A percentile compares a stretch with the other conserved stretches of the same genome.
phyloP scores from a whole-genome alignment of 1,140 invertebrate genomes.

The Halesus radiatus region DNA sequence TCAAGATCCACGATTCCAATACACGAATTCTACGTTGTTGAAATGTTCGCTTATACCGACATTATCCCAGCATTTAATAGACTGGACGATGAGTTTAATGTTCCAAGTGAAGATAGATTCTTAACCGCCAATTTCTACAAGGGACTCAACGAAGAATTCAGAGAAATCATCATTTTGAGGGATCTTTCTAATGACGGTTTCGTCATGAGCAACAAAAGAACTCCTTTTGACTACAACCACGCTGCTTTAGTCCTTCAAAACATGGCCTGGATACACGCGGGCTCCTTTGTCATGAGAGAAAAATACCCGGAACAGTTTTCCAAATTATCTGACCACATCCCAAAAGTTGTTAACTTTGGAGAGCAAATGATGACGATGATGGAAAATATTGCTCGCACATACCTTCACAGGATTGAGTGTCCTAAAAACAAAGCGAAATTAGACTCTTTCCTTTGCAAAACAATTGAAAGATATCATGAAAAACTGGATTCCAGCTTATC shows the following conservation, averaged over 20 bases:
- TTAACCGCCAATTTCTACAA: constrained; percentile 11
- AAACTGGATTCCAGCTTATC: constrained; percentile 33
- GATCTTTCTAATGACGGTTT: no score
- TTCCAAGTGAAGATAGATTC: background rate
- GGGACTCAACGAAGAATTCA: constrained; percentile 59
- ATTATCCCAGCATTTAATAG: background rate
- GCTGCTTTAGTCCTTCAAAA: constrained; percentile 66
- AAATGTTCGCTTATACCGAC: background rate
- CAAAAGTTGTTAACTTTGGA: constrained; percentile 5
- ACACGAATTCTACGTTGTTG: background rate
- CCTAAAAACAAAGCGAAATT: no score
- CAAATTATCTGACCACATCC: background rate
- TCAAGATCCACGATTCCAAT: background rate
- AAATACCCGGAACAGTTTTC: constrained; percentile 13
- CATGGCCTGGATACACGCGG: constrained; percentile 71
- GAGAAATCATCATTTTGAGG: constrained; percentile 63
- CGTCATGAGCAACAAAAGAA: constrained; percentile 69
- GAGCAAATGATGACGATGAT: background rate
- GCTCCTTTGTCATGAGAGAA: constrained; percentile 55
- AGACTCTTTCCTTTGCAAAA: no score
- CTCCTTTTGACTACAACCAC: constrained; percentile 67
- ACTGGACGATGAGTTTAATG: background rate
- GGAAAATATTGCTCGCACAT: background rate
- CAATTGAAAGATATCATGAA: background rate
- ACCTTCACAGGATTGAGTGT: background rate